A percentile compares a stretch with the other conserved stretches of the same genome.
Conservation (phyloP, 2,888 invertebrate genomes). For the Orthonychiurus folsomi region DNA sequence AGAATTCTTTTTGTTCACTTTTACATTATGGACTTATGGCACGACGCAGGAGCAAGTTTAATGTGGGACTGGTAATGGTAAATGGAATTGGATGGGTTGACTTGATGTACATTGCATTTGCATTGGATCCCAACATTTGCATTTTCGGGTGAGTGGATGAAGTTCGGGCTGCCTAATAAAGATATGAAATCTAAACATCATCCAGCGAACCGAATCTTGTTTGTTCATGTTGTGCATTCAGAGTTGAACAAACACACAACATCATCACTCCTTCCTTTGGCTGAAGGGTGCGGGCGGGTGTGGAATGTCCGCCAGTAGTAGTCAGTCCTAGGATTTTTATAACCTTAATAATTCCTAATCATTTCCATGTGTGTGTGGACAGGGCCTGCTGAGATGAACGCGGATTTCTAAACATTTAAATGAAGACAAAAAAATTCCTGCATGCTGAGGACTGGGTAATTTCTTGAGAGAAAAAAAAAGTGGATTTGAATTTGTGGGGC, state of each 20-base stretch:
- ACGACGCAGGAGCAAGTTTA: too few species aligned
- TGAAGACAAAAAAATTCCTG: too few species aligned
- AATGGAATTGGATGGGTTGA: too few species aligned
- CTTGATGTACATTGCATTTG: too few species aligned
- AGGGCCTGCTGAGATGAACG: too few species aligned
- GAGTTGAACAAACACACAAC: not conserved
- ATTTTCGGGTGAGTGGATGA: not conserved
- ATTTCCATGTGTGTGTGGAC: not conserved
- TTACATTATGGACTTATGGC: too few species aligned
- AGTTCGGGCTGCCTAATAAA: not conserved
- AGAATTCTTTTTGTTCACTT: too few species aligned
- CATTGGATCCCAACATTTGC: not conserved
- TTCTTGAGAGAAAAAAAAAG: too few species aligned
- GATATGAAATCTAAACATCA: slow-evolving; percentile 1
- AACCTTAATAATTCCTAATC: slow-evolving; percentile 1
- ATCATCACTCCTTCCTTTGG: not conserved
- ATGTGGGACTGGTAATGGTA: too few species aligned
- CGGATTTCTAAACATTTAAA: too few species aligned
- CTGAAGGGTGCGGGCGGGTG: not conserved
- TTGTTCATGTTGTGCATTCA: not conserved
- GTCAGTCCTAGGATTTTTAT: not conserved
- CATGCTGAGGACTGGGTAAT: too few species aligned
- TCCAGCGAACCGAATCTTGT: not conserved
- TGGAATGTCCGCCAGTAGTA: not conserved
- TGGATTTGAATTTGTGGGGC: too few species aligned